phyloP scores from a whole-genome alignment of 2,888 invertebrate genomes.

The Aelia acuminata region DNA sequence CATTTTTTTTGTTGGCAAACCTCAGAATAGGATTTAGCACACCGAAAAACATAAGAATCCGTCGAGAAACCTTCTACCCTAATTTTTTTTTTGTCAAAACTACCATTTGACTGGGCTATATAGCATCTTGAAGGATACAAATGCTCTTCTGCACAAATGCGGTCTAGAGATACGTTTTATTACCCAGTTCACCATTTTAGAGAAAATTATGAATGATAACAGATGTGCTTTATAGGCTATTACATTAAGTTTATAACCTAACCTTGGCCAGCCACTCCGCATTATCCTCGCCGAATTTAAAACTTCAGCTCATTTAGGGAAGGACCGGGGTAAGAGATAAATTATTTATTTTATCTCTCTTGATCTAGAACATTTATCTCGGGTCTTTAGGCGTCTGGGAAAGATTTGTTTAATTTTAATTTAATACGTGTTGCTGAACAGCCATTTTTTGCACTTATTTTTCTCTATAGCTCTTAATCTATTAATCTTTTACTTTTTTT shows the following conservation, averaged over 20 bases:
- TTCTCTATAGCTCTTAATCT: background rate
- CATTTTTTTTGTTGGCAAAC: too few relatives aligned
- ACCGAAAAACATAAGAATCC: too few relatives aligned
- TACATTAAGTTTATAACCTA: constrained; percentile 37
- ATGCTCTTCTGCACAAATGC: background rate
- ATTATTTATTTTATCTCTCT: background rate
- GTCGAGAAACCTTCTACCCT: too few relatives aligned
- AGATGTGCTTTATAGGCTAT: constrained; percentile 42
- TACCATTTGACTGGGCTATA: too few relatives aligned
- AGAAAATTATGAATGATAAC: constrained; percentile 41
- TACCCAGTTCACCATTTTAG: constrained; percentile 22
- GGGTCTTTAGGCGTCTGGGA: background rate
- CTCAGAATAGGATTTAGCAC: too few relatives aligned
- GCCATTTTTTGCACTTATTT: background rate
- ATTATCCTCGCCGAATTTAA: constrained; percentile 41
- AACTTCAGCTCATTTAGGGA: constrained; percentile 43
- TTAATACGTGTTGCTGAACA: background rate
- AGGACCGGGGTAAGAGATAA: background rate
- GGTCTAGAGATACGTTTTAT: background rate
- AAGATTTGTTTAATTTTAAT: background rate
- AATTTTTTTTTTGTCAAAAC: too few relatives aligned
- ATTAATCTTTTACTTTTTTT: background rate
- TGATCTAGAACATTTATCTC: background rate
- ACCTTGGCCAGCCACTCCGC: background rate
- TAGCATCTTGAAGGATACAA: background rate